Evolutionary conservation across 1,140 invertebrate species (phyloP).

Genomic region (Leptinotarsa lineolata): DNA sequence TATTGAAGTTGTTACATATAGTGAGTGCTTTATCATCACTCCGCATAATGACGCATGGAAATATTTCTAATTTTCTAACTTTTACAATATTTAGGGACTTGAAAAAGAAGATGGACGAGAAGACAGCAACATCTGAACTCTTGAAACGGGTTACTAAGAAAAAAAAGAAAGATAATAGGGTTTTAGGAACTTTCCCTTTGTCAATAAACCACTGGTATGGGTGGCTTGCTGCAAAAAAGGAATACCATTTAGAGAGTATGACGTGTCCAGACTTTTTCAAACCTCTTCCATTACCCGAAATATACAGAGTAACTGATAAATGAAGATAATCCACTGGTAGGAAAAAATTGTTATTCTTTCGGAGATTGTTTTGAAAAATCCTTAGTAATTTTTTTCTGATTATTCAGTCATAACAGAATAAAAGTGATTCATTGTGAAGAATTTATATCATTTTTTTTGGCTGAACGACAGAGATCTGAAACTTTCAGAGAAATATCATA

Average conservation of each 20-base stretch:
- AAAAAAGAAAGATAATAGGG: conserved; percentile 26
- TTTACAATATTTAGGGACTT: not conserved
- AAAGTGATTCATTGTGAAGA: too few relatives aligned
- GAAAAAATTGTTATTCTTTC: too few relatives aligned
- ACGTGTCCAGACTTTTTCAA: conserved; percentile 37
- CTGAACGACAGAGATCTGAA: too few relatives aligned
- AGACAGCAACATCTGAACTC: conserved; percentile 19
- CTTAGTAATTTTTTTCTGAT: not conserved
- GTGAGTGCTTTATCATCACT: too few relatives aligned
- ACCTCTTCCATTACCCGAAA: conserved; percentile 28
- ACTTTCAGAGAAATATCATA: not conserved
- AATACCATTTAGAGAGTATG: conserved; percentile 41
- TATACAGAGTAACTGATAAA: conserved; percentile 20
- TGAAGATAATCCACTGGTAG: not conserved
- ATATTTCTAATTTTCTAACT: too few relatives aligned
- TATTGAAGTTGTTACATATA: too few relatives aligned
- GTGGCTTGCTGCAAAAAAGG: conserved; percentile 37
- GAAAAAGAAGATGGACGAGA: conserved; percentile 19
- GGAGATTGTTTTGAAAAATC: too few relatives aligned
- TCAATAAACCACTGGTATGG: conserved; percentile 44
- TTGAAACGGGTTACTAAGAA: conserved; percentile 28
- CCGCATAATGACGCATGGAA: too few relatives aligned
- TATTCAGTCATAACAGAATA: not conserved
- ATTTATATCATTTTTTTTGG: too few relatives aligned
- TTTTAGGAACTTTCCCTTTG: conserved; percentile 34